Conservation (phyloP, 2,888 invertebrate genomes). For the Priocnemis perturbator region DNA sequence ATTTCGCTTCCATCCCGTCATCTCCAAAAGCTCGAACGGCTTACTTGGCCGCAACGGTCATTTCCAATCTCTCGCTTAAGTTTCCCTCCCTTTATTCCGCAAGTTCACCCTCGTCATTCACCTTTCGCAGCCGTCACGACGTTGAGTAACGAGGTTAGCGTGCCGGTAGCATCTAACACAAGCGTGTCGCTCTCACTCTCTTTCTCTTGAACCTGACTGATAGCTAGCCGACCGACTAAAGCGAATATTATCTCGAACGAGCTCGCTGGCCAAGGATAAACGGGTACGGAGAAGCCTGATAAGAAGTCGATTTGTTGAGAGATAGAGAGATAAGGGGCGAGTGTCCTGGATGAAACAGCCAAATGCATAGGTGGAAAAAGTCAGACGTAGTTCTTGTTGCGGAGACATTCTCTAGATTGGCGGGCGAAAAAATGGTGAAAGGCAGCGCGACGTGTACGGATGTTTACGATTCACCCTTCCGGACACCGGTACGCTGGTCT, state of each 20-base stretch:
- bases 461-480: slow-evolving; percentile 3
- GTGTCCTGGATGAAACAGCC: no score
- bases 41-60: slow-evolving; percentile 8
- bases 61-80: slow-evolving; percentile 32
- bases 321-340: no score
- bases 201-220: slow-evolving; percentile 25
- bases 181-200: slow-evolving; percentile 19
- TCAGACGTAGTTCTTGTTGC: no score
- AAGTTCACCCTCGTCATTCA: slow-evolving; percentile 18
- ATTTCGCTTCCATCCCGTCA: slow-evolving; percentile 20
- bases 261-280: no score
- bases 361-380: no score
- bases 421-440: slow-evolving; percentile 10
- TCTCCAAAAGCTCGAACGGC: neutral
- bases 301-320: no score
- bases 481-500: neutral
- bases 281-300: no score
- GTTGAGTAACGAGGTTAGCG: slow-evolving; percentile 47
- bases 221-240: slow-evolving; percentile 17
- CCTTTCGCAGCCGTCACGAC: slow-evolving; percentile 34
- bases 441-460: neutral
- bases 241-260: no score
- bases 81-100: slow-evolving; percentile 12
- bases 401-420: no score
- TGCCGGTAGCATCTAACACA: slow-evolving; percentile 27